Percentiles rank a stretch among this genome's conserved stretches.
phyloP scores from a whole-genome alignment of 2,797 vertebrate genomes.

The Anomalospiza imberbis region DNA sequence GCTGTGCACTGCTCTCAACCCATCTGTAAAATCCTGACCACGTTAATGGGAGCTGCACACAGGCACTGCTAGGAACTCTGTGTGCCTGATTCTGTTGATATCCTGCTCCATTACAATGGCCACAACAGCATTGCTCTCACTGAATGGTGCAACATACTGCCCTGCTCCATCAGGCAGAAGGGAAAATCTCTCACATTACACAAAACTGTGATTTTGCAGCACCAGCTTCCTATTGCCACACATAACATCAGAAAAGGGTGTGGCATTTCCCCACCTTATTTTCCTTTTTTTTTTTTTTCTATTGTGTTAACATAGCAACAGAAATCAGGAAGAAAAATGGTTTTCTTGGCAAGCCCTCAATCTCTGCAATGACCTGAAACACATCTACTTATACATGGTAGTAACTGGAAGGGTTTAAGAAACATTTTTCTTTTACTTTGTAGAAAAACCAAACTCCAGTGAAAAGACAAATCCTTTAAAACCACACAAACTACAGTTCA shows the following conservation, averaged over 20 bases:
- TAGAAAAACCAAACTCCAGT: not conserved
- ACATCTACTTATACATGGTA: not conserved
- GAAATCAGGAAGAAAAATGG: not conserved
- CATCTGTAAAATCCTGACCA: not conserved
- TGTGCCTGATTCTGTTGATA: not conserved
- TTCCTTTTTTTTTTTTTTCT: not conserved
- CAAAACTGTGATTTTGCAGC: not conserved
- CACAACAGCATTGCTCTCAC: not conserved
- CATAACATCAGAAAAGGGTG: not conserved
- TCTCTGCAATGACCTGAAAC: not conserved
- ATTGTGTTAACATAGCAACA: not conserved
- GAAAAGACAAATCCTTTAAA: not conserved
- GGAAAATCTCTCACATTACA: not conserved
- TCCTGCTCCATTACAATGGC: not conserved
- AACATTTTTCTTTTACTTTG: not conserved
- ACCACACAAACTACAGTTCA: not conserved
- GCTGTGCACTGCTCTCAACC: not conserved
- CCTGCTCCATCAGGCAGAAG: not conserved
- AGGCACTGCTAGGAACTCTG: not conserved
- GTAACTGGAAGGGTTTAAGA: not conserved
- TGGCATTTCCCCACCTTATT: not conserved
- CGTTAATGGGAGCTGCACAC: fast-evolving
- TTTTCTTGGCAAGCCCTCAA: not conserved
- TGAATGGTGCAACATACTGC: not conserved
- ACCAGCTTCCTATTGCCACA: not conserved